phyloP scores from a whole-genome alignment of 2,797 vertebrate species.

The Premnoplex brunnescens region DNA sequence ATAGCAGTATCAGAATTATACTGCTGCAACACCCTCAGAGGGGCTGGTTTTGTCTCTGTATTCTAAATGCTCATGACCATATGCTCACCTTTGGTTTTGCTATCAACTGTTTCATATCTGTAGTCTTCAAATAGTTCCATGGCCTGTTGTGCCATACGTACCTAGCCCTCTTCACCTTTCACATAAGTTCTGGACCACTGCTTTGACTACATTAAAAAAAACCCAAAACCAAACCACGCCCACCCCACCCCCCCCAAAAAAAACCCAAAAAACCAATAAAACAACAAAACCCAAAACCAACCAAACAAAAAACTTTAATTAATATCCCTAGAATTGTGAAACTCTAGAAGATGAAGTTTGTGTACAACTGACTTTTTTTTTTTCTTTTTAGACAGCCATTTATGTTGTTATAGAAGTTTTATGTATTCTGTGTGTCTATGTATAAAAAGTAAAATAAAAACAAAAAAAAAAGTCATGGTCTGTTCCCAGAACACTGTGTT shows the following conservation, averaged over 20 bases:
- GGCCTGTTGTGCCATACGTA: accelerated
- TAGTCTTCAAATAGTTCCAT: neutral
- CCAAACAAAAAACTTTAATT: neutral
- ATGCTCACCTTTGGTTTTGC: neutral
- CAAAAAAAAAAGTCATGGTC: neutral
- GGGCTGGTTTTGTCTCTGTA: neutral
- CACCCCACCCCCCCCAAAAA: too few species aligned
- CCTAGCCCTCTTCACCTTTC: neutral
- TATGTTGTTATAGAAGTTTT: neutral
- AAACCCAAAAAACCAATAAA: too few species aligned
- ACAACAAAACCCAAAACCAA: too few species aligned
- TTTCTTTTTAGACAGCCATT: neutral
- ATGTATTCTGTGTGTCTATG: neutral
- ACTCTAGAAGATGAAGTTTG: neutral
- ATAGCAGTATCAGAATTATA: neutral
- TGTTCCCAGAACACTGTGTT: neutral
- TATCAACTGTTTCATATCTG: neutral
- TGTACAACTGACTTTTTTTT: neutral
- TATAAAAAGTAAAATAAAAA: neutral
- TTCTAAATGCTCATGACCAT: neutral
- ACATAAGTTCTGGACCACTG: accelerated
- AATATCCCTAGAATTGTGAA: accelerated
- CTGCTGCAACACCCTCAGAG: neutral
- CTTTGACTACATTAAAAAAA: neutral
- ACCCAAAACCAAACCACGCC: too few species aligned